Evolutionary conservation across 2,113 vertebrate genomes (phyloP), one percentile per base, ranked within the genome.

Genomic region (Nothocercus nigrocapillus): DNA sequence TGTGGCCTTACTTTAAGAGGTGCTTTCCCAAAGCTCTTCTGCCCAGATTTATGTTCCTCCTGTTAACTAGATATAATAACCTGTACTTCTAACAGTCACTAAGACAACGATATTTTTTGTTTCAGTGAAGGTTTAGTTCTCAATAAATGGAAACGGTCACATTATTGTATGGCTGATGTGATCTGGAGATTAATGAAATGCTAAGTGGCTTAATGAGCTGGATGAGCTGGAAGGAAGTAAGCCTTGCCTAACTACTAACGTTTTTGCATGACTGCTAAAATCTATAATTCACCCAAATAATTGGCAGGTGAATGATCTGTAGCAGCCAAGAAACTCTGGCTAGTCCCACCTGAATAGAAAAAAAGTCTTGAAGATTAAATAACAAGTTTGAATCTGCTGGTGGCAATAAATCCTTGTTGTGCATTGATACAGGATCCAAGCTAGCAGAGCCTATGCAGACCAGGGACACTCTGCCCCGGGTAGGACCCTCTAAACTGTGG

Each of bases 201-300:
- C 28, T 89, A 73, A 92, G 73, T 38, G 24, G n/a, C 59, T 87
- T 94, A 86, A 84, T 66, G 53, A 94, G 30, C 77, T 87, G 83
- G 27, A 84, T 66, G 53, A 94, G 30, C 77, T 87, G 83, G 27
- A 94, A 92, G 77, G 79, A 94, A 86, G 83, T 14, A 95, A 79
- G 49, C 13, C 79, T 54, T 80, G 40, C 45, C 66, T 62, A 91
- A 82, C 44, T 30, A 76, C 53, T 85, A 38, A 27, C 30, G 53
- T 9, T 92, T 88, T 93, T 92, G 18, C 49, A 87, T 74, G 5
- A 20, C n/a, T 86, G 12, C 49, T 80, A 85, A 44, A 84, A 93
- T 76, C 77, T 86, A 61, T 82, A 96, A 91, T 68, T 93, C 76
- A 90, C 61, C 58, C 38, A 90, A 79, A 89, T 77, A 90, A 93